Evolutionary conservation across 1,140 invertebrate genomes (phyloP).

Genomic region (Calosoma granatense): DNA sequence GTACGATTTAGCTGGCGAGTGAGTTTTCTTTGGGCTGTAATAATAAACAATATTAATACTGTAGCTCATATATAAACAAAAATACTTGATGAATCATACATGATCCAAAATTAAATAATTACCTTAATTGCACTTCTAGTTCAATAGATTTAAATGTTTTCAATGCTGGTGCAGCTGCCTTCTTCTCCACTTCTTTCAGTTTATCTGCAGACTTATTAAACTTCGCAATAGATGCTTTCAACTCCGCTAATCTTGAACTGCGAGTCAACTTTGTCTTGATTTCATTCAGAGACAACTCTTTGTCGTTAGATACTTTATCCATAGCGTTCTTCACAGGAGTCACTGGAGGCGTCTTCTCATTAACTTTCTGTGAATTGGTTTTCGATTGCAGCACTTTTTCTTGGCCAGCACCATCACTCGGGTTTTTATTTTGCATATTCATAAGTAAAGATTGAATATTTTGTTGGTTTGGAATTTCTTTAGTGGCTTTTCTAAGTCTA

Average conservation of each 20-base stretch:
- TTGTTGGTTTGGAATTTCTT: slow-evolving; percentile 15
- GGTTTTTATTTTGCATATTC: slow-evolving; percentile 12
- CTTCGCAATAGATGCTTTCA: slow-evolving; percentile 49
- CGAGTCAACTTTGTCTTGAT: slow-evolving; percentile 51
- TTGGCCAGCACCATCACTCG: slow-evolving; percentile 17
- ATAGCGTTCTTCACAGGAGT: slow-evolving; percentile 35
- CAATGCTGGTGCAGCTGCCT: slow-evolving; percentile 36
- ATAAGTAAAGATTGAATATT: slow-evolving; percentile 14
- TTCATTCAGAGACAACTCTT: slow-evolving; percentile 52
- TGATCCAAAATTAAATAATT: slow-evolving; percentile 7
- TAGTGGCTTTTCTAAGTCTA: neutral
- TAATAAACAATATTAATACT: slow-evolving; percentile 17
- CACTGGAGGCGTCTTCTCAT: slow-evolving; percentile 21
- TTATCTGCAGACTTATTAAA: slow-evolving; percentile 44
- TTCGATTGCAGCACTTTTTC: neutral
- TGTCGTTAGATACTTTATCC: slow-evolving; percentile 33
- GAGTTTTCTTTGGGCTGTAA: slow-evolving; percentile 43
- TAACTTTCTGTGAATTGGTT: slow-evolving; percentile 19
- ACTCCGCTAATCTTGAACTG: slow-evolving; percentile 52
- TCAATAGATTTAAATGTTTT: slow-evolving; percentile 62
- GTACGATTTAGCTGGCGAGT: slow-evolving; percentile 29
- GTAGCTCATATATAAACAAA: neutral
- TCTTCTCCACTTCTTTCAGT: slow-evolving; percentile 37
- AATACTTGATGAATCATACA: neutral
- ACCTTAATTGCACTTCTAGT: slow-evolving; percentile 62